Evolutionary conservation across 2,888 invertebrate species (phyloP).

Genomic region (Scaeva pyrastri): DNA sequence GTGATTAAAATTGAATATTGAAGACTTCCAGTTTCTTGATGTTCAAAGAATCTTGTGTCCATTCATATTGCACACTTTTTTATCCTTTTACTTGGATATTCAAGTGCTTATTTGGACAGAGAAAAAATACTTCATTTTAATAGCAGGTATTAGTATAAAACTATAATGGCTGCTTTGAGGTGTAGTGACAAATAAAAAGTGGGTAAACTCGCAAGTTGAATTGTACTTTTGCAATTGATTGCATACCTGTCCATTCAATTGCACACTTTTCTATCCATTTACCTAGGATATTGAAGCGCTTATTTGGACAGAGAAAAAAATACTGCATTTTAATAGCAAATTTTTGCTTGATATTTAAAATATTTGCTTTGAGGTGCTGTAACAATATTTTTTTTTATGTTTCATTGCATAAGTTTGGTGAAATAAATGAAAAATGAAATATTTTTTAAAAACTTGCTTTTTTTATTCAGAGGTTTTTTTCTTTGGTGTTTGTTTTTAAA

Average conservation of each 20-base stretch:
- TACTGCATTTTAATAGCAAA: constrained; percentile 47
- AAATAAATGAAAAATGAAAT: no score
- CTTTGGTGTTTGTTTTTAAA: not conserved
- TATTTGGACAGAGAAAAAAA: constrained; percentile 49
- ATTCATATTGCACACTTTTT: constrained; percentile 57
- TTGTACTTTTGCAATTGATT: no score
- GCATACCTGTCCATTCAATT: not conserved
- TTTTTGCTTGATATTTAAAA: not conserved
- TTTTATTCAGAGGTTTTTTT: not conserved
- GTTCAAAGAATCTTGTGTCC: no score
- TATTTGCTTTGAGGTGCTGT: constrained; percentile 55
- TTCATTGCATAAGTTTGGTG: not conserved
- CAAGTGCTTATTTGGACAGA: constrained; percentile 64
- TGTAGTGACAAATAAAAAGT: constrained; percentile 17
- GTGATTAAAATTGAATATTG: not conserved
- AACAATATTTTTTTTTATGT: constrained; percentile 1
- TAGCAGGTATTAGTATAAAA: constrained; percentile 13
- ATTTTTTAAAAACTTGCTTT: no score
- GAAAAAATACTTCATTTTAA: constrained; percentile 54
- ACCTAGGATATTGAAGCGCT: constrained; percentile 45
- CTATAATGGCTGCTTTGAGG: constrained; percentile 50
- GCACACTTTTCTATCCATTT: constrained; percentile 15
- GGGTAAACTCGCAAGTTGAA: no score
- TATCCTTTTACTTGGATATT: not conserved
- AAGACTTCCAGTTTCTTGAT: not conserved